Evolutionary conservation across 1,140 invertebrate genomes (phyloP).

Genomic region (Drosophila repletoides): DNA sequence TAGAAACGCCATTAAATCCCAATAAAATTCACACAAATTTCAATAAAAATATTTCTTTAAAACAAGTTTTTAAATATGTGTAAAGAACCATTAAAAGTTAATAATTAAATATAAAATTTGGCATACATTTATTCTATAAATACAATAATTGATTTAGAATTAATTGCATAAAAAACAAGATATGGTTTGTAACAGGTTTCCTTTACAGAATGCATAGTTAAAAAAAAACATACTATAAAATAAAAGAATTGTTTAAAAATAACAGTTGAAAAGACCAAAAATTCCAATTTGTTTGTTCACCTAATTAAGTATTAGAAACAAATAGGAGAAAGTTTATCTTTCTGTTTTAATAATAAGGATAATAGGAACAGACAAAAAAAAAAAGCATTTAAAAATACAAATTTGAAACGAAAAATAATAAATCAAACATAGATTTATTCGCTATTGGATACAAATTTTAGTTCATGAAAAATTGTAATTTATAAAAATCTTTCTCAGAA

Average conservation of each 20-base stretch:
- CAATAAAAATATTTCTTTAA: background rate
- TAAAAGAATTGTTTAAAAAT: background rate
- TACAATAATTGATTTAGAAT: background rate
- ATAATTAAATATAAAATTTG: conserved; percentile 1
- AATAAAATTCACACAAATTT: background rate
- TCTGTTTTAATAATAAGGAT: too few relatives aligned
- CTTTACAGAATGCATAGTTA: background rate
- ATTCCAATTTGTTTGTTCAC: too few relatives aligned
- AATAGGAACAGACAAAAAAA: too few relatives aligned
- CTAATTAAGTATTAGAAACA: too few relatives aligned
- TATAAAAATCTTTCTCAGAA: too few relatives aligned
- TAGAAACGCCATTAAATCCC: background rate
- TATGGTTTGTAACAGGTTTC: background rate
- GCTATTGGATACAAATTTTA: too few relatives aligned
- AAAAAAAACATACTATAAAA: background rate
- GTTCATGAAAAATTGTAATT: too few relatives aligned
- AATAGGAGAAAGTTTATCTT: too few relatives aligned
- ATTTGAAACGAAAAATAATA: too few relatives aligned
- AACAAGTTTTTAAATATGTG: conserved; percentile 7
- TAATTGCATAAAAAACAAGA: background rate
- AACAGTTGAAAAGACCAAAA: too few relatives aligned
- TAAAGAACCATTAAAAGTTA: background rate
- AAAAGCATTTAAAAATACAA: too few relatives aligned
- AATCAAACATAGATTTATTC: too few relatives aligned
- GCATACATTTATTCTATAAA: background rate